Conservation (phyloP, 1,140 invertebrate genomes). For the Propsilocerus akamusi region DNA sequence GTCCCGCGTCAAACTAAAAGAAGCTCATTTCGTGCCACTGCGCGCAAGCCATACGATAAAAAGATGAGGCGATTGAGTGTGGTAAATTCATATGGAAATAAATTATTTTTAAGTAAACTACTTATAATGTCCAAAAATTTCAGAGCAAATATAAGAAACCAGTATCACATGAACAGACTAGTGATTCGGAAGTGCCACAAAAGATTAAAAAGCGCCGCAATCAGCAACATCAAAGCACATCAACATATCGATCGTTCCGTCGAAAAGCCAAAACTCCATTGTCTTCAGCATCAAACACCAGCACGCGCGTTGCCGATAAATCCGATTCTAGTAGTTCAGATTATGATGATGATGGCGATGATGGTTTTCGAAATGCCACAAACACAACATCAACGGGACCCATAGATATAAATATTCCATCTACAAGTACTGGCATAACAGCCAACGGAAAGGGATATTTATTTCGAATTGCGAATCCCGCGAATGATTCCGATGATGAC, state of each 20-base stretch:
- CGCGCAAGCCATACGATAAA: slow-evolving; percentile 2
- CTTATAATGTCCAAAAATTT: neutral
- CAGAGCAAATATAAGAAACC: neutral
- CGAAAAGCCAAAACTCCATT: neutral
- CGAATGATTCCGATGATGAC: slow-evolving; percentile 5
- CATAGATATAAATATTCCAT: slow-evolving; percentile 8
- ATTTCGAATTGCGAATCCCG: neutral
- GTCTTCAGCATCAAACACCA: neutral
- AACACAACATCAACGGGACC: neutral
- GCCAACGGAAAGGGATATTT: slow-evolving; percentile 8
- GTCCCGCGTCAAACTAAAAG: neutral
- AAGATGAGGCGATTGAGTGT: neutral
- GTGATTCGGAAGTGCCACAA: neutral
- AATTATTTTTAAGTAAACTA: neutral
- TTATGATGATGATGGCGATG: slow-evolving; percentile 5
- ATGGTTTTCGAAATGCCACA: neutral
- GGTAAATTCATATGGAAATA: neutral
- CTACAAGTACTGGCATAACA: slow-evolving; percentile 12
- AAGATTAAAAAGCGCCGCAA: neutral
- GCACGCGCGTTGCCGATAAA: neutral
- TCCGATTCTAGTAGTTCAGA: slow-evolving; percentile 2
- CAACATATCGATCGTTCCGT: neutral
- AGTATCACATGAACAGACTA: neutral
- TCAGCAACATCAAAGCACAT: neutral
- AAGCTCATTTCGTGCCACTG: neutral